Conservation (phyloP, 1,140 invertebrate species). For the Brachionus calyciflorus region DNA sequence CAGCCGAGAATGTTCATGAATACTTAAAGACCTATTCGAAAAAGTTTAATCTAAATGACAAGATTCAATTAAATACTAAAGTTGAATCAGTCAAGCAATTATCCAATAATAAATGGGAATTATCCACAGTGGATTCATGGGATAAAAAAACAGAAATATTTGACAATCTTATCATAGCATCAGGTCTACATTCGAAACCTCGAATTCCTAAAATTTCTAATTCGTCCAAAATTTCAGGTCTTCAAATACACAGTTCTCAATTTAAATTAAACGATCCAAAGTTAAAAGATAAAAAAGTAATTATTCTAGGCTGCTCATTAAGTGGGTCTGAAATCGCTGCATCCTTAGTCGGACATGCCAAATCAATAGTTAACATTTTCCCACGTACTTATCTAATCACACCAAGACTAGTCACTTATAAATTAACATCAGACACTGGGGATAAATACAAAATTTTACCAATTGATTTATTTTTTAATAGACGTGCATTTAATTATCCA, state of each 20-base stretch:
- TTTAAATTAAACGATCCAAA: not conserved
- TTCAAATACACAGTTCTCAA: slow-evolving; percentile 16
- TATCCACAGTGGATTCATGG: too few relatives aligned
- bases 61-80: not conserved
- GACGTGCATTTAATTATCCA: not conserved
- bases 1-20: slow-evolving; percentile 72
- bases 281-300: not conserved
- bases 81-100: not conserved
- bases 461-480: slow-evolving; percentile 20
- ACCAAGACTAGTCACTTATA: not conserved
- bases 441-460: slow-evolving; percentile 7
- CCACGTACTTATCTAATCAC: not conserved
- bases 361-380: slow-evolving; percentile 11
- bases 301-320: slow-evolving; percentile 14
- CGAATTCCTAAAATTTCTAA: not conserved
- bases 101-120: not conserved
- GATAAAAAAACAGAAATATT: not conserved
- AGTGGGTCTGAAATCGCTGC: slow-evolving; percentile 32
- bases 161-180: slow-evolving; percentile 23
- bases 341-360: not conserved
- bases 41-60: not conserved
- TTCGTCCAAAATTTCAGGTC: not conserved
- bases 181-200: not conserved
- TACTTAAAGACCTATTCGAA: slow-evolving; percentile 75
- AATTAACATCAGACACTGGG: not conserved